Evolutionary conservation across 2,797 vertebrate genomes (phyloP).

Genomic region (Sebastes vulpes): DNA sequence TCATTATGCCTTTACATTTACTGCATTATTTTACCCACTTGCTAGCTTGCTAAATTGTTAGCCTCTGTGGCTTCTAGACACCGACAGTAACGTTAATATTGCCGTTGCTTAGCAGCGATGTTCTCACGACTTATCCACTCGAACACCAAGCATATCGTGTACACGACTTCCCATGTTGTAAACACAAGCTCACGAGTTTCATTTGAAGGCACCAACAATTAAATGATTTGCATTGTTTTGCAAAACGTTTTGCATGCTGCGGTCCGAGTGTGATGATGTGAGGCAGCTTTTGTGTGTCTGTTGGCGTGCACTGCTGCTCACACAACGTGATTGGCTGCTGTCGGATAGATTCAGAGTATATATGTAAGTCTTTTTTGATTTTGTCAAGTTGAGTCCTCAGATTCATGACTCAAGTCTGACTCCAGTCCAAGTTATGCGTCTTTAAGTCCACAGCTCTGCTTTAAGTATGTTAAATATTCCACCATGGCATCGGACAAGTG

Average conservation of each 20-base stretch:
- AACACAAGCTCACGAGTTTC: too few relatives aligned
- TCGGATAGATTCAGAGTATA: neutral
- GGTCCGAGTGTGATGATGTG: neutral
- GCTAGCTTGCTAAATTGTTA: too few relatives aligned
- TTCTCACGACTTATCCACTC: too few relatives aligned
- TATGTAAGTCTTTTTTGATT: neutral
- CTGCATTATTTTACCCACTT: too few relatives aligned
- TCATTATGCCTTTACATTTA: too few relatives aligned
- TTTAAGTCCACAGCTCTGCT: neutral
- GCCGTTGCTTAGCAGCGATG: too few relatives aligned
- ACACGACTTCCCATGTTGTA: too few relatives aligned
- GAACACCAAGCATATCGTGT: too few relatives aligned
- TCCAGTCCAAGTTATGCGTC: neutral
- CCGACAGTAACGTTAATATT: too few relatives aligned
- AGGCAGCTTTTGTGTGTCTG: neutral
- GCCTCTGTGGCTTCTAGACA: too few relatives aligned
- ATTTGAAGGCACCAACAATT: neutral
- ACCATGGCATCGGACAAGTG: neutral
- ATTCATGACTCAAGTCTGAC: neutral
- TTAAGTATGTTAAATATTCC: neutral
- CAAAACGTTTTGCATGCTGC: neutral
- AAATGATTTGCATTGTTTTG: neutral
- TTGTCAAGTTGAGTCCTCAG: neutral
- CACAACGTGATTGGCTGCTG: neutral
- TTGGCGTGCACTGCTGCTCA: neutral